Percentiles rank a stretch among this genome's conserved stretches.
phyloP scores from a whole-genome alignment of 2,888 invertebrate genomes.

The Linnaemya tessellans region DNA sequence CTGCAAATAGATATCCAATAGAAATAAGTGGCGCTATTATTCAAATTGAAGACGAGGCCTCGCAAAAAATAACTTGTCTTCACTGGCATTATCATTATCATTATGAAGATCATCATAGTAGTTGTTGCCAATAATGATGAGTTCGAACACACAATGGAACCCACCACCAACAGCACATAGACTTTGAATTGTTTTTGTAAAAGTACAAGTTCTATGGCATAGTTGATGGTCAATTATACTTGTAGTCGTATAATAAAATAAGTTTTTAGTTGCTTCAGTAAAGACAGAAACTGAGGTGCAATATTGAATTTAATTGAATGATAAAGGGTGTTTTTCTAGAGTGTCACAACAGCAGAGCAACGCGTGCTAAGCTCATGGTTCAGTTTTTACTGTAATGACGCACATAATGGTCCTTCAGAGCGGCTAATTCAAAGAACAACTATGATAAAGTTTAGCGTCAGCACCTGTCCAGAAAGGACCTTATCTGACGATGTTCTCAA shows the following conservation, averaged over 20 bases:
- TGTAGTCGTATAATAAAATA: constrained; percentile 12
- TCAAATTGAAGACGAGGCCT: constrained; percentile 68
- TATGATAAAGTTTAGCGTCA: too few species aligned
- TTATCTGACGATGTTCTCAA: too few species aligned
- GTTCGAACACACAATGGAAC: constrained; percentile 13
- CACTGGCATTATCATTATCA: constrained; percentile 9
- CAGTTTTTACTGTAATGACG: too few species aligned
- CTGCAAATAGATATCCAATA: constrained; percentile 27
- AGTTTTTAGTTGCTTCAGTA: constrained; percentile 7
- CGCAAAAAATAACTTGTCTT: constrained; percentile 57
- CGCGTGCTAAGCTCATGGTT: too few species aligned
- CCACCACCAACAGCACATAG: constrained; percentile 5
- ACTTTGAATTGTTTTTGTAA: constrained; percentile 31
- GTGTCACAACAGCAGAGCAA: too few species aligned
- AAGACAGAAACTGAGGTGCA: constrained; percentile 38
- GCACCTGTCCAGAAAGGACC: too few species aligned
- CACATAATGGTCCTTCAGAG: too few species aligned
- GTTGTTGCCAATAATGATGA: constrained; percentile 45
- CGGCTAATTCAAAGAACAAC: too few species aligned
- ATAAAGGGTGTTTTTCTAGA: too few species aligned
- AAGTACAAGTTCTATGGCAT: constrained; percentile 71
- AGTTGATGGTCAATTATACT: constrained; percentile 71
- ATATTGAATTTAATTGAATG: constrained; percentile 45
- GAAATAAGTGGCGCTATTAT: constrained; percentile 69
- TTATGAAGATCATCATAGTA: constrained; percentile 34